Base-by-base conservation (phyloP, 2,113 vertebrate genomes). In the Argyrosomus japonicus region DNA sequence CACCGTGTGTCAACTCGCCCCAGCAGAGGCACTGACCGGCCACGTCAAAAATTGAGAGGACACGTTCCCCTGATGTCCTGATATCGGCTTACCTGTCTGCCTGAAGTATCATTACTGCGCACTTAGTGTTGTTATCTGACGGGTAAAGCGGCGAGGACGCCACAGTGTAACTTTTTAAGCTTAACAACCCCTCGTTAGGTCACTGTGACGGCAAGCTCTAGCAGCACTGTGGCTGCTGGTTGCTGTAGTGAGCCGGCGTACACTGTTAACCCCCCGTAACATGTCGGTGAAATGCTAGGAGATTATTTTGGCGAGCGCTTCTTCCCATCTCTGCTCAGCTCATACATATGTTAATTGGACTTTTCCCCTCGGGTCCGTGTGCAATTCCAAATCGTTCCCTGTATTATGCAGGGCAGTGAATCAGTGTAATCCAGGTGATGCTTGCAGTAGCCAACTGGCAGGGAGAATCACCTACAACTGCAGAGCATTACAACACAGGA, bases 331-430 rank as follows among this genome's bases (percentile, higher is more conserved):
- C 83, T 23, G 15, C 84, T 84, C 64, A 81, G 76, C 93, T 92
- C 90, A 94, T 95, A 81, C 88, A 94, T 93, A 93, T 93, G 91
- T 83, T 91, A 93, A 94, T 93, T 91, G 85, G 76, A 92, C 88
- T 91, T 87, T 60, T 27, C 84, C 84, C 84, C 78, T 77, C 21
- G 65, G 79, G 91, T 89, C 74, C 67, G 40, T 89, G 79, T 91
- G 92, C 91, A 84, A 81, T 82, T 92, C 84, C 71, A 89, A 88
- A 90, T 92, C 71, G 80, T 79, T 85, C 80, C 83, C 64, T 63
- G 76, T 88, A 77, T 91, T 89, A 86, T 91, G 84, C 85, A 84
- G 87, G 85, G 58, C 60, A 82, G 84, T 76, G 80, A 88, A 89
- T 90, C 87, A 56, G 77, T 80, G 86, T 87, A 90, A 89, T 91